Conservation (phyloP, 1,140 invertebrate genomes). For the Leptonema lineaticorne region DNA sequence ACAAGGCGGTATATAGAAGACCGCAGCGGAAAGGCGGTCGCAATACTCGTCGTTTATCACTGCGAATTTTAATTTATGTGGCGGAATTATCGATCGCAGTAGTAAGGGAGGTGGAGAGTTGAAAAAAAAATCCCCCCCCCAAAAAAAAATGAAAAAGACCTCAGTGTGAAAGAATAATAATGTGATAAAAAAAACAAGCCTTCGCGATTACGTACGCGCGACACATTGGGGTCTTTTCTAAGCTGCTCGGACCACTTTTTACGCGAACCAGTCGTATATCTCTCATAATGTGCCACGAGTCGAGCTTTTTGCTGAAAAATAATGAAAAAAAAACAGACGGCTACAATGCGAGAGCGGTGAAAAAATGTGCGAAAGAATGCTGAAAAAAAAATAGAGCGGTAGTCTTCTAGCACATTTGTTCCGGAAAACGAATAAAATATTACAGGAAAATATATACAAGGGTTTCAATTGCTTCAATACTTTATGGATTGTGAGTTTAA, state of each 20-base stretch:
- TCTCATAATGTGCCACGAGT: conserved; percentile 8
- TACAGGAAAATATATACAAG: too few relatives aligned
- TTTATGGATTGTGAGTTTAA: too few relatives aligned
- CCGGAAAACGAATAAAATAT: too few relatives aligned
- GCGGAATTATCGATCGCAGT: conserved; percentile 6
- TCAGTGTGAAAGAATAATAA: too few relatives aligned
- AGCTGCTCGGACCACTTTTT: conserved; percentile 6
- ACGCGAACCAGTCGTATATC: conserved; percentile 7
- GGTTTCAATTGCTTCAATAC: too few relatives aligned
- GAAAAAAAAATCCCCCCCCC: too few relatives aligned
- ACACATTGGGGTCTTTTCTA: conserved; percentile 13
- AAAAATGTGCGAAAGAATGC: too few relatives aligned
- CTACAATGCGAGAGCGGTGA: background rate
- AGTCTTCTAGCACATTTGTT: too few relatives aligned
- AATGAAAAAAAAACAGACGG: background rate
- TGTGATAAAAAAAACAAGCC: too few relatives aligned
- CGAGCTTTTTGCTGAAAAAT: background rate
- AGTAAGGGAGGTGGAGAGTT: background rate
- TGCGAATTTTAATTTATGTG: conserved; percentile 10
- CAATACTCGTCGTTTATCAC: conserved; percentile 11
- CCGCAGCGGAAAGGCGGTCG: background rate
- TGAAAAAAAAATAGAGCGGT: too few relatives aligned
- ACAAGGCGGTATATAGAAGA: background rate
- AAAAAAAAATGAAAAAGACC: too few relatives aligned
- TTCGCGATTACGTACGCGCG: conserved; percentile 1